phyloP scores from a whole-genome alignment of 2,113 vertebrate species.

The Cyanoderma ruficeps region DNA sequence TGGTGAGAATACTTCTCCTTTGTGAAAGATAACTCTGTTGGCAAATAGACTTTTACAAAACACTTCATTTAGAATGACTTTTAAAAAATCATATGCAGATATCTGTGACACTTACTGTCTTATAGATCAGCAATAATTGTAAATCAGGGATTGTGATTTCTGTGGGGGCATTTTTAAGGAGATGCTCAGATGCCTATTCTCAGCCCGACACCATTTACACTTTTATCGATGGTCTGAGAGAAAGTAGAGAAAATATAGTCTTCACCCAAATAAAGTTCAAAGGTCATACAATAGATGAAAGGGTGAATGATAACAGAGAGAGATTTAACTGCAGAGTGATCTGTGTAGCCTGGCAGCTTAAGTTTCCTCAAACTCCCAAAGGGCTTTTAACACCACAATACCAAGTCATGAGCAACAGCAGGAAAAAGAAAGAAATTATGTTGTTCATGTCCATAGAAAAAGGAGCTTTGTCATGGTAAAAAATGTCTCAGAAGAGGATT shows the following conservation, averaged over 20 bases:
- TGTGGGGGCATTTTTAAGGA: background rate
- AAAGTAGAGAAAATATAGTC: slow-evolving; percentile 12
- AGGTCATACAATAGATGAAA: background rate
- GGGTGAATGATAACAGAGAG: background rate
- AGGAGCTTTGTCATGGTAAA: slow-evolving; percentile 22
- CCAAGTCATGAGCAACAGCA: background rate
- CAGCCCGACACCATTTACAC: background rate
- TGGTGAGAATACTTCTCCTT: background rate
- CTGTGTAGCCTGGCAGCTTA: background rate
- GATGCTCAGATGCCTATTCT: background rate
- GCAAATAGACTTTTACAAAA: background rate
- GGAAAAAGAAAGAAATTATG: background rate
- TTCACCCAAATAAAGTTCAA: slow-evolving; percentile 7
- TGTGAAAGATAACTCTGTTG: background rate
- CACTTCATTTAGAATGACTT: background rate
- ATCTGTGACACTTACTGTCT: background rate
- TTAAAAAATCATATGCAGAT: background rate
- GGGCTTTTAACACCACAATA: background rate
- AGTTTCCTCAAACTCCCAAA: background rate
- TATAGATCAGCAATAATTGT: background rate
- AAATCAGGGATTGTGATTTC: background rate
- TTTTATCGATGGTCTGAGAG: background rate
- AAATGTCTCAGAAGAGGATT: slow-evolving; percentile 1
- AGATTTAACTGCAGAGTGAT: background rate
- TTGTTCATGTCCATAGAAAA: background rate